Base-by-base conservation (phyloP, 30 jellyfish, hydroid and myxozoan species). In the Mastigias papua region DNA sequence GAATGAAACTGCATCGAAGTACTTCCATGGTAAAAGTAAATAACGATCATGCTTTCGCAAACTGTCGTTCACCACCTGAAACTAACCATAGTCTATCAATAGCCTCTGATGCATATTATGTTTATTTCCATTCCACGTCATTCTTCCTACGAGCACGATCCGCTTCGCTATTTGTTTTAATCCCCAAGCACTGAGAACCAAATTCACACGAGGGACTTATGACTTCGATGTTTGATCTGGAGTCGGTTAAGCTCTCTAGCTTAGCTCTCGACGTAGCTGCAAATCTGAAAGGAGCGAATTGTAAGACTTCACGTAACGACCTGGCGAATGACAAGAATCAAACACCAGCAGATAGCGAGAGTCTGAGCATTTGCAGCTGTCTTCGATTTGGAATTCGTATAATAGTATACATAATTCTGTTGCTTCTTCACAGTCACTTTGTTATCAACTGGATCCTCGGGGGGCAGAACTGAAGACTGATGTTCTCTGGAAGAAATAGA, bases 221-320 rank as follows among this genome's bases (percentile, higher is more conserved):
- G 50, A 49, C 19, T 5, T 11, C 32, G 60, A 4, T 22, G 11
- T 23, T 32, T 28, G 67, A 46, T 68, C 32, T 8, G 1, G 23
- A 15, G 74, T n/a, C 46, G 42, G 46, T 21, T 8, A 19, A 35
- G 54, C 54, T 15, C 13, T 42, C 54, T 15, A 42, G 13, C 48
- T 0, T 72, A 1, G 46, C 68, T 48, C 17, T 68, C n/a, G n/a
- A n/a, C n/a, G n/a, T 19, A 42, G 7, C 54, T 42, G 54, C 54
- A 42, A 42, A 42, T 8, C 54, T 15, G 54, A 4, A 15, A 4
- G 7, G 7, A 42, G 13, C 13, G 7, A 4, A 8, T 42, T 42
- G 54, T 42, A 42, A 15, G 13, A 42, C 54, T 10, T 69, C 74
- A 81, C 91, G 91, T 81, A 32, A 81, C 78, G 27, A 81, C 69